phyloP scores from a whole-genome alignment of 2,113 vertebrate genomes.

The Sisor rabdophorus region DNA sequence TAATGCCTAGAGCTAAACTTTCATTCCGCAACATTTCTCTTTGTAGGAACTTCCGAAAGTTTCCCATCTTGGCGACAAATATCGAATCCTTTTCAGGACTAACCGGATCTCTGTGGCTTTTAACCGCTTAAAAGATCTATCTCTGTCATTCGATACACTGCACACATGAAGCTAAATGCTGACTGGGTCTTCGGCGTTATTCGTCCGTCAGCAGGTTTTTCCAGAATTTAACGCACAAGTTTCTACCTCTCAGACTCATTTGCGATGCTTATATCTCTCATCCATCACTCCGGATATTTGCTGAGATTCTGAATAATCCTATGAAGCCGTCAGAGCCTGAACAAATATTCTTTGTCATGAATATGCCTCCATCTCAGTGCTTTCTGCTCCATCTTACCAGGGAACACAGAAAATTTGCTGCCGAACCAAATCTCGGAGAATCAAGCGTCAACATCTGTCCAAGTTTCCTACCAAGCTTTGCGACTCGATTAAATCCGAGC shows the following conservation, averaged over 20 bases:
- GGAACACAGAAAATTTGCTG: background rate
- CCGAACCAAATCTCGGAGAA: background rate
- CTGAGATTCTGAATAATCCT: conserved; percentile 6
- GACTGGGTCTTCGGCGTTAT: background rate
- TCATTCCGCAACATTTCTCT: background rate
- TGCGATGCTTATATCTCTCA: conserved; percentile 4
- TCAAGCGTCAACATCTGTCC: no score
- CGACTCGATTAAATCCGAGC: background rate
- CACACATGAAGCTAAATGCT: background rate
- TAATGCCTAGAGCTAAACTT: background rate
- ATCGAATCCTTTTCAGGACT: background rate
- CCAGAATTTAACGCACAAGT: background rate
- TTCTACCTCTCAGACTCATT: background rate
- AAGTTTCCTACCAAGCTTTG: background rate
- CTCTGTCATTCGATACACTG: background rate
- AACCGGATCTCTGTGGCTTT: background rate
- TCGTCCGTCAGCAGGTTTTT: conserved; percentile 10
- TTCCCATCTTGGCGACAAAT: background rate
- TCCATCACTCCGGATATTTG: background rate
- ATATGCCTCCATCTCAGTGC: background rate
- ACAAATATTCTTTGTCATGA: conserved; percentile 9
- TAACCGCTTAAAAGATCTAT: background rate
- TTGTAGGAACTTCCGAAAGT: background rate
- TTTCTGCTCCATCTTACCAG: background rate
- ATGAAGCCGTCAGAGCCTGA: background rate